Evolutionary conservation across 2,797 vertebrate genomes (phyloP).

Genomic region (Coregonus ussuriensis): DNA sequence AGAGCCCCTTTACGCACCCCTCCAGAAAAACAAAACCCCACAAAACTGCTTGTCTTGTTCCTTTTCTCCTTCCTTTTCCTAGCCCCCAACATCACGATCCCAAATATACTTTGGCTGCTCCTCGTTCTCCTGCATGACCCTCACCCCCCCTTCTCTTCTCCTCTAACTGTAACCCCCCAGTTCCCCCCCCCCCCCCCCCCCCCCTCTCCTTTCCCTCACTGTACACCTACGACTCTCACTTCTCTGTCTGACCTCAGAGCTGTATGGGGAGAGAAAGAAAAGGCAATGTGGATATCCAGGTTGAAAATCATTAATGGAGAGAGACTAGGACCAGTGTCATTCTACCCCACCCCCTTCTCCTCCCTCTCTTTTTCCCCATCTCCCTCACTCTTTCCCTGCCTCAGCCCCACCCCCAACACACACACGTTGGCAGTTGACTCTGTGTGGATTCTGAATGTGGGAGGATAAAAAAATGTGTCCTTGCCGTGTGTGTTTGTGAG

Average conservation of each 20-base stretch:
- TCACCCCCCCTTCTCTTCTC: background rate
- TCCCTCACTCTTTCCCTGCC: background rate
- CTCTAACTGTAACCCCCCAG: background rate
- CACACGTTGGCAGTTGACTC: background rate
- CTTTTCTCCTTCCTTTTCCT: constrained; percentile 18
- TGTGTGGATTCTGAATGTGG: background rate
- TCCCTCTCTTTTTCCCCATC: background rate
- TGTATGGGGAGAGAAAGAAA: background rate
- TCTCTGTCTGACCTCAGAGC: background rate
- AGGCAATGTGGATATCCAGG: background rate
- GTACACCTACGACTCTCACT: background rate
- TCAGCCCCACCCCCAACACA: background rate
- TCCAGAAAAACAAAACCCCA: constrained; percentile 24
- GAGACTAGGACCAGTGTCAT: background rate
- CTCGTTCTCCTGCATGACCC: background rate
- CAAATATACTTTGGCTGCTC: background rate
- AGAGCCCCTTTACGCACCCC: background rate
- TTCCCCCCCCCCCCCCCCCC: background rate
- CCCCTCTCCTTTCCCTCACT: constrained; percentile 1
- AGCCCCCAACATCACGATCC: no score
- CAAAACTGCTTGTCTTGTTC: constrained; percentile 15
- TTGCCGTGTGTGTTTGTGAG: background rate
- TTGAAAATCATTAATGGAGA: constrained; percentile 4
- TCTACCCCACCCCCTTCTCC: background rate
- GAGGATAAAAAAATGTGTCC: background rate